Evolutionary conservation across 2,113 vertebrate genomes (phyloP).

Genomic region (Cyprinus carpio): DNA sequence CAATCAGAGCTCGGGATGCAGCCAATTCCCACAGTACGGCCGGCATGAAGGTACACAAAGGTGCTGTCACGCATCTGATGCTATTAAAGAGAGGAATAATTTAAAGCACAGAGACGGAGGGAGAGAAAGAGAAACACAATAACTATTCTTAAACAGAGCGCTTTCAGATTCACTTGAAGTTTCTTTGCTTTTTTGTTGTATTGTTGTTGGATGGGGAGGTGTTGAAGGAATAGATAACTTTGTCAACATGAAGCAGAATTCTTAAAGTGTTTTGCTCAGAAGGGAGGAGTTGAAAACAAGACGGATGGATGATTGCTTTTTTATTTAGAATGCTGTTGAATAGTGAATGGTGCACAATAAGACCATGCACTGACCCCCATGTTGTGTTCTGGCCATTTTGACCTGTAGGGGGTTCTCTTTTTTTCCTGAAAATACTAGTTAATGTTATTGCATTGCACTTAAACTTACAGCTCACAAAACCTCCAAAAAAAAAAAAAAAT

Average conservation of each 20-base stretch:
- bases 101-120: background rate
- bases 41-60: conserved; percentile 21
- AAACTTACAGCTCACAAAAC: too few relatives aligned
- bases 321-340: background rate
- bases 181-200: background rate
- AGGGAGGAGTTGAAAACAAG: background rate
- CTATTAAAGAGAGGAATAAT: conserved; percentile 1
- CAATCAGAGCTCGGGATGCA: conserved; percentile 1
- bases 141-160: background rate
- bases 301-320: background rate
- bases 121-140: conserved; percentile 10
- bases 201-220: background rate
- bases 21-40: conserved; percentile 12
- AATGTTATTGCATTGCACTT: background rate
- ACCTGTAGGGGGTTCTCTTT: background rate
- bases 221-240: background rate
- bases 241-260: background rate
- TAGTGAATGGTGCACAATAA: background rate
- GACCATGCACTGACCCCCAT: background rate
- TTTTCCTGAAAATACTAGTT: background rate
- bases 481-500: too few relatives aligned
- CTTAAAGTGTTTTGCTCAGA: background rate
- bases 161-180: background rate
- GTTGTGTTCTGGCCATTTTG: background rate
- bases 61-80: conserved; percentile 30